Conservation (phyloP, 2,888 invertebrate genomes). For the Callinectes sapidus region DNA sequence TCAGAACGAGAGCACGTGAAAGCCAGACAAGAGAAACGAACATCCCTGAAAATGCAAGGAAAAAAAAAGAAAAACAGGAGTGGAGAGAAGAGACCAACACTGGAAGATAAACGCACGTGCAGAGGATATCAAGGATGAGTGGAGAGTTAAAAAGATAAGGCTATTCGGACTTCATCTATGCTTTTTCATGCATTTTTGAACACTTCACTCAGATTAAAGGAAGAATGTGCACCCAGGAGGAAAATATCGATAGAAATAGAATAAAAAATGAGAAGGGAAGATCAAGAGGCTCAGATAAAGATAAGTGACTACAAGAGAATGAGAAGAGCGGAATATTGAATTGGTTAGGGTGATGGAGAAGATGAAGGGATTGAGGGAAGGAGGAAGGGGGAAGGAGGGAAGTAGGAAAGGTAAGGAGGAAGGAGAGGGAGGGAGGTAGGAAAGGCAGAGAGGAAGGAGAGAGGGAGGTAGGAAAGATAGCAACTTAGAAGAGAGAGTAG, state of each 20-base stretch:
- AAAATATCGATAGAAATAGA: background rate
- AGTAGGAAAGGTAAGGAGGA: background rate
- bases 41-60: background rate
- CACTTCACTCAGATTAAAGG: background rate
- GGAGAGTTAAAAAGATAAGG: background rate
- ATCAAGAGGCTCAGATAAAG: background rate
- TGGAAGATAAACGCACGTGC: background rate
- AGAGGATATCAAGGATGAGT: background rate
- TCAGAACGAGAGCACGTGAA: background rate
- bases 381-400: background rate
- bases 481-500: no score
- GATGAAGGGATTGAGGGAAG: background rate
- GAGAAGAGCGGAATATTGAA: background rate
- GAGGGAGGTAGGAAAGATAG: background rate
- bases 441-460: background rate
- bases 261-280: background rate
- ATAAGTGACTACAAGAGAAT: conserved; percentile 21
- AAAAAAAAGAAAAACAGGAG: background rate
- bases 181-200: background rate
- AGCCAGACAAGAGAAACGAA: background rate
- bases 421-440: no score
- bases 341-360: background rate
- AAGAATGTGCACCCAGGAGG: background rate
- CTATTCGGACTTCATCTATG: background rate
- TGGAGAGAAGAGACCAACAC: background rate